Conservation (phyloP, 2,113 vertebrate genomes). For the Urocynchramus pylzowi region DNA sequence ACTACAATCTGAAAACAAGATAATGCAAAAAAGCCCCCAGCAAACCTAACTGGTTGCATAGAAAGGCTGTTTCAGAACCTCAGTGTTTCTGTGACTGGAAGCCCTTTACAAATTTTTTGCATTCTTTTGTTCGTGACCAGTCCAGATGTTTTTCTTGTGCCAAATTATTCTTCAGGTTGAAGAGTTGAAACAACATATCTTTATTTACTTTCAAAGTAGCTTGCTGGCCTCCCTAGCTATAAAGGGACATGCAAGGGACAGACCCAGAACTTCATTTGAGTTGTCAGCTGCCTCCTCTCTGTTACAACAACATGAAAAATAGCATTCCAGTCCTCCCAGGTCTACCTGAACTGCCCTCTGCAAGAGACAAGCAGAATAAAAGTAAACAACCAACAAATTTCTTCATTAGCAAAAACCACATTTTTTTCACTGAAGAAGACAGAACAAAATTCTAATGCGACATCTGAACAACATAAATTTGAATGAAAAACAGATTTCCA, state of each 20-base stretch:
- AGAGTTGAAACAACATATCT: constrained; percentile 14
- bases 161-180: constrained; percentile 33
- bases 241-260: background rate
- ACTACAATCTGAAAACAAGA: background rate
- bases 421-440: background rate
- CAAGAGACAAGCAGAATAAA: background rate
- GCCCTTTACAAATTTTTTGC: background rate
- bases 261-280: background rate
- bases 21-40: background rate
- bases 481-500: background rate
- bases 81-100: background rate
- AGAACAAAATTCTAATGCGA: background rate
- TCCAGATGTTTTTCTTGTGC: background rate
- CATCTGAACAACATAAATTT: background rate
- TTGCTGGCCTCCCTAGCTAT: background rate
- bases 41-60: background rate
- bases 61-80: background rate
- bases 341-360: background rate
- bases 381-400: background rate
- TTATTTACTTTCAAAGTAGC: background rate
- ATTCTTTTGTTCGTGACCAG: background rate
- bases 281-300: background rate
- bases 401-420: background rate
- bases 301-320: background rate
- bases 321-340: background rate